These are phyloP conservation scores for Drosophila serrata DNA, from an alignment of 1,140 invertebrate genomes.

Conservation along the genomic window DNA sequence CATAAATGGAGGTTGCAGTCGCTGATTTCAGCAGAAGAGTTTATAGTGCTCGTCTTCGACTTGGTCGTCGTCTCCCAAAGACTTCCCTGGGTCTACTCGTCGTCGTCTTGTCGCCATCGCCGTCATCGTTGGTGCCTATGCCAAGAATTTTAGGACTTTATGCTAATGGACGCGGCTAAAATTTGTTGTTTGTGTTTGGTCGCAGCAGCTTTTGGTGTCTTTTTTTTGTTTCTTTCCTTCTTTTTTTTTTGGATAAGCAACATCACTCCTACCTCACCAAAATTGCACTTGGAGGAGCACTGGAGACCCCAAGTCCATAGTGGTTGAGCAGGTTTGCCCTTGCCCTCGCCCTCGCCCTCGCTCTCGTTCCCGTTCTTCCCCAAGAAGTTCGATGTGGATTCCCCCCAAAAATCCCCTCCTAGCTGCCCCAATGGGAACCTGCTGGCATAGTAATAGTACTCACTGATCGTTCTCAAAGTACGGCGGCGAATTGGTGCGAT, in stretches of 20 bases:
- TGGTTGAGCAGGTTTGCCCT: slow-evolving; percentile 58
- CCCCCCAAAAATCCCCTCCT: slow-evolving; percentile 10
- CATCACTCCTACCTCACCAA: slow-evolving; percentile 56
- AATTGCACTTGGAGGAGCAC: slow-evolving; percentile 45
- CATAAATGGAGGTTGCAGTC: slow-evolving; percentile 69
- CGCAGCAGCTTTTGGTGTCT: slow-evolving; percentile 32
- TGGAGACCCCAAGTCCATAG: slow-evolving; percentile 15
- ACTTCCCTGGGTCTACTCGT: slow-evolving; percentile 11
- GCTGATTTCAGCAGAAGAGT: slow-evolving; percentile 61
- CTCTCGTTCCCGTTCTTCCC: too few relatives aligned
- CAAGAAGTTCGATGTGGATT: slow-evolving; percentile 7
- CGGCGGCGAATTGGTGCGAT: slow-evolving; percentile 90
- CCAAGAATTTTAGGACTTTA: slow-evolving; percentile 65
- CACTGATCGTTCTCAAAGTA: slow-evolving; percentile 92
- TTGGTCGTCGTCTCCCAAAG: slow-evolving; percentile 34
- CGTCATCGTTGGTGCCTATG: slow-evolving; percentile 49
- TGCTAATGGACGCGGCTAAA: slow-evolving; percentile 68
- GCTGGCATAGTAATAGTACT: slow-evolving; percentile 78
- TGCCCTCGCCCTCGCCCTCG: slow-evolving; percentile 11
- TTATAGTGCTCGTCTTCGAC: slow-evolving; percentile 46
- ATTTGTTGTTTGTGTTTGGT: slow-evolving; percentile 54
- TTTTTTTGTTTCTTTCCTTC: slow-evolving; percentile 12
- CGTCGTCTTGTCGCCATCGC: slow-evolving; percentile 55
- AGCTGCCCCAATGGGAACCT: slow-evolving; percentile 20
- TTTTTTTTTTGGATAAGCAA: slow-evolving; percentile 41